Evolutionary conservation across 2,888 invertebrate species (phyloP).

Genomic region (Heterodera filipjevi): DNA sequence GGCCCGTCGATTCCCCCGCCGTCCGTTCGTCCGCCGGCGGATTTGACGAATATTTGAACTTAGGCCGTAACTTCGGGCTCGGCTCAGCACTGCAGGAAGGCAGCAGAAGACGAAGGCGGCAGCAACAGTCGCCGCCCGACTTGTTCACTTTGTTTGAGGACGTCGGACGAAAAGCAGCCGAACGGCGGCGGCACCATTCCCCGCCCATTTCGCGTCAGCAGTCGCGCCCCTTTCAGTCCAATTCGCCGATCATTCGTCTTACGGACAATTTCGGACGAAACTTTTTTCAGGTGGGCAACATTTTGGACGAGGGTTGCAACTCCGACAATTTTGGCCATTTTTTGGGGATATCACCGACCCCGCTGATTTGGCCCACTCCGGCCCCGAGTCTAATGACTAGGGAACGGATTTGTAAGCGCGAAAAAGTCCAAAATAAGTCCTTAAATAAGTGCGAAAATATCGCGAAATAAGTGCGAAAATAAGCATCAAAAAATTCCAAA

Average conservation of each 20-base stretch:
- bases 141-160: conserved; percentile 21
- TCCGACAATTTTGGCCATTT: too few species aligned
- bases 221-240: conserved; percentile 18
- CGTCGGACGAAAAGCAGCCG: conserved; percentile 16
- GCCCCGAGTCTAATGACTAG: too few species aligned
- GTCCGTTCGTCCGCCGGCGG: background rate
- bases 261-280: conserved; percentile 45
- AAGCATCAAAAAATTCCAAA: too few species aligned
- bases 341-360: too few species aligned
- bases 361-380: too few species aligned
- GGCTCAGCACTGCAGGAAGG: conserved; percentile 22
- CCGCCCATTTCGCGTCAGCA: background rate
- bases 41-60: conserved; percentile 17
- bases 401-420: too few species aligned
- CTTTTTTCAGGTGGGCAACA: conserved; percentile 36
- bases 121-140: background rate
- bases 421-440: too few species aligned
- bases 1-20: conserved; percentile 17
- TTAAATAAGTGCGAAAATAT: too few species aligned
- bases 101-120: background rate
- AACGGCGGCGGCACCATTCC: conserved; percentile 20
- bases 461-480: too few species aligned
- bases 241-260: conserved; percentile 35
- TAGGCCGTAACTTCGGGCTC: conserved; percentile 21
- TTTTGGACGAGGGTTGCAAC: too few species aligned